phyloP scores from a whole-genome alignment of 1,140 invertebrate genomes.

The Drosophila novamexicana region DNA sequence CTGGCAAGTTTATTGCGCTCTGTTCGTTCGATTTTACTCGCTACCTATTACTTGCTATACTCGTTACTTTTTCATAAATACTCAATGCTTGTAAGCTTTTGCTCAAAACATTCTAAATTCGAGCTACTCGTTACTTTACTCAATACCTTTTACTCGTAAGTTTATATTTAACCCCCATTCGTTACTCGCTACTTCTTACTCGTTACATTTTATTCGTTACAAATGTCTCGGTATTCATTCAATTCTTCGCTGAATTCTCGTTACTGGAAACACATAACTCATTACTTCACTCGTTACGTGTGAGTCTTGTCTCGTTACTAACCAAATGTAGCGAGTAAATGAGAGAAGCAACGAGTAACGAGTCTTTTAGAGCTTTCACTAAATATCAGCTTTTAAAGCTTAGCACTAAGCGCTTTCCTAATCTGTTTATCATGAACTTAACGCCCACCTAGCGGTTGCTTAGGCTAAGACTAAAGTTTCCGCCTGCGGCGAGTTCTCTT shows the following conservation, averaged over 20 bases:
- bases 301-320: neutral
- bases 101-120: too few species aligned
- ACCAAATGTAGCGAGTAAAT: too few species aligned
- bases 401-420: neutral
- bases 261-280: neutral
- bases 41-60: too few species aligned
- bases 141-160: neutral
- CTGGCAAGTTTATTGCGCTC: too few species aligned
- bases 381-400: neutral
- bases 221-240: too few species aligned
- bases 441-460: constrained; percentile 1
- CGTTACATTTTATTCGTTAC: neutral
- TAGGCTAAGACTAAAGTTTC: neutral
- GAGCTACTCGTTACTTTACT: neutral
- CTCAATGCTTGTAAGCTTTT: too few species aligned
- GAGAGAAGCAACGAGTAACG: too few species aligned
- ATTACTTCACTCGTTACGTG: neutral
- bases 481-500: neutral
- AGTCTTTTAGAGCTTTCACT: too few species aligned
- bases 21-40: too few species aligned
- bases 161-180: too few species aligned
- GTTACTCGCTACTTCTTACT: neutral
- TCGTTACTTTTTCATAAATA: too few species aligned
- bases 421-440: neutral
- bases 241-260: neutral